Evolutionary conservation across 2,888 invertebrate genomes (phyloP).

Genomic region (Elysia crispata): DNA sequence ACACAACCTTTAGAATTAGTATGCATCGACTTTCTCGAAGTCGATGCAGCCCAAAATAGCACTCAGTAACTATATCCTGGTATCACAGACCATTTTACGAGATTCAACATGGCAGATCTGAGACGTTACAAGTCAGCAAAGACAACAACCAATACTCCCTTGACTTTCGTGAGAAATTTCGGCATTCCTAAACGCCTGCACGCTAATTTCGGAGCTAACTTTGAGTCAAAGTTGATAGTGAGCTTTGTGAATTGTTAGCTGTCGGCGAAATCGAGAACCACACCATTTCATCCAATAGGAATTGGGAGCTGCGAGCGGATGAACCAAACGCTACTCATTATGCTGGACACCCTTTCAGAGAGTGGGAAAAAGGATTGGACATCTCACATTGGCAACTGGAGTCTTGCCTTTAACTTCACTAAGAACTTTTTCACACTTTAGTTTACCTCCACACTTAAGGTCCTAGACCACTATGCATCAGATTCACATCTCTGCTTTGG

Average conservation of each 20-base stretch:
- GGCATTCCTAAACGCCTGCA: constrained; percentile 51
- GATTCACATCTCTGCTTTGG: too few species aligned
- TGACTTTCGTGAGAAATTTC: constrained; percentile 50
- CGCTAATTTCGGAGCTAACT: constrained; percentile 52
- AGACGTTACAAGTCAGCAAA: too few species aligned
- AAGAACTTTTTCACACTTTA: constrained; percentile 50
- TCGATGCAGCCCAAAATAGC: constrained; percentile 38
- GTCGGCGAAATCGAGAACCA: constrained; percentile 49
- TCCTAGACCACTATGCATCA: too few species aligned
- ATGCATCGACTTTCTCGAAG: constrained; percentile 21
- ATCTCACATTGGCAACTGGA: constrained; percentile 37
- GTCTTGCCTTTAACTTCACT: constrained; percentile 49
- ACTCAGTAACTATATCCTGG: constrained; percentile 36
- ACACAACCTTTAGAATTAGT: not conserved
- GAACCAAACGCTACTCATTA: constrained; percentile 48
- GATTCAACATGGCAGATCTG: not conserved
- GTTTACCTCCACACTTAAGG: too few species aligned
- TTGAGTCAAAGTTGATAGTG: constrained; percentile 47
- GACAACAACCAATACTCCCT: not conserved
- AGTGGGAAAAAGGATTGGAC: constrained; percentile 52
- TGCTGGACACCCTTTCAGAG: constrained; percentile 46
- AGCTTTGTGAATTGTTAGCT: too few species aligned
- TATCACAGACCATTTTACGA: constrained; percentile 13
- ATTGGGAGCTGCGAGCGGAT: constrained; percentile 53
- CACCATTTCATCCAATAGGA: constrained; percentile 54